Evolutionary conservation across 2,888 invertebrate species (phyloP).

Genomic region (Danaus chrysippus): DNA sequence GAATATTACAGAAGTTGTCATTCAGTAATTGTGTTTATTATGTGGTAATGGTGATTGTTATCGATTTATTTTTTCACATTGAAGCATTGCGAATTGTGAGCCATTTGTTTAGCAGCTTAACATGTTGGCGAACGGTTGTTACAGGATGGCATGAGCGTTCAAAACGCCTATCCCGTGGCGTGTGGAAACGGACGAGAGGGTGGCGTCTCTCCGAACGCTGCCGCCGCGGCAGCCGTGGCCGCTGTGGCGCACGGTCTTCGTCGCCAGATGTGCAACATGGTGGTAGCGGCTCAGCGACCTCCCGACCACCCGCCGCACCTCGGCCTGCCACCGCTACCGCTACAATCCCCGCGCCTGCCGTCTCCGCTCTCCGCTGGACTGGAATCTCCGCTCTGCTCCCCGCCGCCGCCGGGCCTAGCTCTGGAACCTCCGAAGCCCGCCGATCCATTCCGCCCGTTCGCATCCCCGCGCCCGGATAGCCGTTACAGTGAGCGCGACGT

Average conservation of each 20-base stretch:
- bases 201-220: constrained; percentile 80
- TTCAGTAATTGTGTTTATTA: constrained; percentile 7
- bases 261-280: constrained; percentile 92
- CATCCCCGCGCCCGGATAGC: constrained; percentile 77
- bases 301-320: constrained; percentile 72
- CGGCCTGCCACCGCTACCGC: constrained; percentile 61
- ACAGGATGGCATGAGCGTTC: constrained; percentile 81
- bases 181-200: constrained; percentile 79
- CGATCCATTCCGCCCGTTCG: constrained; percentile 79
- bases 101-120: constrained; percentile 17
- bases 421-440: constrained; percentile 79
- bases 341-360: constrained; percentile 69
- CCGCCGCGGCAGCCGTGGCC: constrained; percentile 90
- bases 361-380: constrained; percentile 79
- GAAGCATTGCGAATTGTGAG: constrained; percentile 14
- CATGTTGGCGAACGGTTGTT: constrained; percentile 49
- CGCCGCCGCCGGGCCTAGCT: constrained; percentile 82
- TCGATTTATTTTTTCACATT: background rate
- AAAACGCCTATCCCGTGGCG: constrained; percentile 76
- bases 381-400: constrained; percentile 81
- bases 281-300: constrained; percentile 77
- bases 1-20: constrained; percentile 2
- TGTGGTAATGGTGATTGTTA: background rate
- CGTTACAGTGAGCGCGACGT: constrained; percentile 84
- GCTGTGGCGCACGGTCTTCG: constrained; percentile 91